These are phyloP conservation scores for Mycalesis mineus DNA, from an alignment of 2,888 invertebrate genomes.

Conservation along the genomic window DNA sequence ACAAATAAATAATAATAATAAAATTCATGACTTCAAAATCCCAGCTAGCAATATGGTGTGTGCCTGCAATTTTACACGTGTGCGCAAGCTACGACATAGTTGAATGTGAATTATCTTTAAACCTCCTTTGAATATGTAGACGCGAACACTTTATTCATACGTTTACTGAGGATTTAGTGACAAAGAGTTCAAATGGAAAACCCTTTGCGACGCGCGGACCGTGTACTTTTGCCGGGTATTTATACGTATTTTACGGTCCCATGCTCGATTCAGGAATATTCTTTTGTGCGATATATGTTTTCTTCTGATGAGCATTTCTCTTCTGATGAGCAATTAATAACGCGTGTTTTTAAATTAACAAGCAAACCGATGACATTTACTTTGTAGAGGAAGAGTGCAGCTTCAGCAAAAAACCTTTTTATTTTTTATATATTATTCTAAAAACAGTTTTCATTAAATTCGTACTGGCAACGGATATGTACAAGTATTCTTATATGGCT, in stretches of 20 bases:
- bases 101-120: background rate
- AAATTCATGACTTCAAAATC: too few relatives aligned
- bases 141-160: slow-evolving; percentile 4
- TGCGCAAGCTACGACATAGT: background rate
- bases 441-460: too few relatives aligned
- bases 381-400: too few relatives aligned
- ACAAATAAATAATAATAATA: too few relatives aligned
- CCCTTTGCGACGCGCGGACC: slow-evolving; percentile 13
- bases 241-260: slow-evolving; percentile 3
- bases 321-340: background rate
- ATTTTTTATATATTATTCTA: too few relatives aligned
- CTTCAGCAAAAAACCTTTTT: too few relatives aligned
- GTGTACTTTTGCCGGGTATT: slow-evolving; percentile 7
- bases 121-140: background rate
- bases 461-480: too few relatives aligned
- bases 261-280: background rate
- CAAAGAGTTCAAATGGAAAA: slow-evolving; percentile 18
- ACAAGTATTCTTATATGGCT: too few relatives aligned
- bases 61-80: too few relatives aligned
- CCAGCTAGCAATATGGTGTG: too few relatives aligned
- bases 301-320: background rate
- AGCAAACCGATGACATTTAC: too few relatives aligned
- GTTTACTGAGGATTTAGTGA: slow-evolving; percentile 18
- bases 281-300: background rate
- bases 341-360: too few relatives aligned